Evolutionary conservation across 2,888 invertebrate species (phyloP).

Genomic region (Electrophaes corylata): DNA sequence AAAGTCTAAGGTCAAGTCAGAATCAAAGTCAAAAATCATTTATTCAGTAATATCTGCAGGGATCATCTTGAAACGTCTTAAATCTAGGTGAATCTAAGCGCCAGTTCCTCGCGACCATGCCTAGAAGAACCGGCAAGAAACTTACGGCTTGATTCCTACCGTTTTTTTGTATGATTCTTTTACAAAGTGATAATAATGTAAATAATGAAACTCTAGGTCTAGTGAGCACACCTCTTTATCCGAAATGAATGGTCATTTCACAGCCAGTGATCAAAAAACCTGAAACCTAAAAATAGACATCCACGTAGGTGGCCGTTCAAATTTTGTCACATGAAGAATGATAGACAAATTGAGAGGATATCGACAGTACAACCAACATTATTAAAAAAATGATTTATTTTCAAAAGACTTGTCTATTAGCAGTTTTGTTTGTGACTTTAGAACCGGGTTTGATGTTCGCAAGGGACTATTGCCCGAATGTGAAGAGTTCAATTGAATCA

Average conservation of each 20-base stretch:
- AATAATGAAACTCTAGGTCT: background rate
- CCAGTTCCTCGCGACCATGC: no score
- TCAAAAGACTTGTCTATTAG: background rate
- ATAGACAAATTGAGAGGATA: background rate
- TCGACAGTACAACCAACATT: background rate
- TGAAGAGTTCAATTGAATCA: conserved; percentile 43
- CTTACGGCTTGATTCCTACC: no score
- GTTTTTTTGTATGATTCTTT: no score
- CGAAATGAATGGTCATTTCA: background rate
- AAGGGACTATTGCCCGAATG: conserved; percentile 49
- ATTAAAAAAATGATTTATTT: background rate
- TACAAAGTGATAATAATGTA: no score
- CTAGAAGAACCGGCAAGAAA: no score
- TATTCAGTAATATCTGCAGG: no score
- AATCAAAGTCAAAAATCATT: no score
- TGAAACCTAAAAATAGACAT: background rate
- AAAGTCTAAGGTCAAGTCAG: no score
- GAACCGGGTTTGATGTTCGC: conserved; percentile 21
- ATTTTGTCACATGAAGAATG: background rate
- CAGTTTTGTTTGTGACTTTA: background rate
- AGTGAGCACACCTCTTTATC: background rate
- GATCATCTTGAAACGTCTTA: no score
- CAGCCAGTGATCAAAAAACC: background rate
- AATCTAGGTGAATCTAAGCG: no score
- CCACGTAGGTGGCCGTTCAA: background rate